Conservation (phyloP, 2,888 invertebrate species). For the Parasteatoda lunata region DNA sequence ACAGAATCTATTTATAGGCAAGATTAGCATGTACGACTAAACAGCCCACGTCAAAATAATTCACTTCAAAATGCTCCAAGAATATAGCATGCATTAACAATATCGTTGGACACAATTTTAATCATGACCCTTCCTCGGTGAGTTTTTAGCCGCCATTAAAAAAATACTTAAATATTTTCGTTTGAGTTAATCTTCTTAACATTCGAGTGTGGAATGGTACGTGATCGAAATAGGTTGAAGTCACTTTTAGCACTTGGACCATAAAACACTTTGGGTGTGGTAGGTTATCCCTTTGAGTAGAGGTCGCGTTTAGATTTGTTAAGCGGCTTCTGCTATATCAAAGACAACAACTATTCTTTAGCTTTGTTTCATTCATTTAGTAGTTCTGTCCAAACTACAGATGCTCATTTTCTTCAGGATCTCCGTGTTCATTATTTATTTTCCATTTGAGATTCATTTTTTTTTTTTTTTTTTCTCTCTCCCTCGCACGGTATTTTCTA, state of each 20-base stretch:
- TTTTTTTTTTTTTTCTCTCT: slow-evolving; percentile 1
- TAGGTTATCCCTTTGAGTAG: slow-evolving; percentile 62
- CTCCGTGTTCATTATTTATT: slow-evolving; percentile 43
- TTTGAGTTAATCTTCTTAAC: slow-evolving; percentile 63
- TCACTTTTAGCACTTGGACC: slow-evolving; percentile 62
- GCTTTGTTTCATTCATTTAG: slow-evolving; percentile 64
- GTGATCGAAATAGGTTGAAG: slow-evolving; percentile 62
- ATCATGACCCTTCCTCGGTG: slow-evolving; percentile 54
- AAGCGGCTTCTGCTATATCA: slow-evolving; percentile 46
- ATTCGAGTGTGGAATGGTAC: slow-evolving; percentile 62
- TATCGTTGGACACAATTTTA: slow-evolving; percentile 33
- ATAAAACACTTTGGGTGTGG: slow-evolving; percentile 67
- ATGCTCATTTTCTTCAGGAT: slow-evolving; percentile 43
- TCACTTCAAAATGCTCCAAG: slow-evolving; percentile 10
- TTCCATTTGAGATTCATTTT: slow-evolving; percentile 1
- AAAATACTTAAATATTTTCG: slow-evolving; percentile 63
- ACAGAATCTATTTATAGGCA: slow-evolving; percentile 10
- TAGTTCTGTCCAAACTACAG: slow-evolving; percentile 29
- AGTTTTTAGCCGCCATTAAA: slow-evolving; percentile 38
- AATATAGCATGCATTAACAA: slow-evolving; percentile 15
- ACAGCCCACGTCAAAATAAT: slow-evolving; percentile 14
- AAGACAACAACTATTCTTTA: slow-evolving; percentile 45
- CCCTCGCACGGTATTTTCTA: background rate
- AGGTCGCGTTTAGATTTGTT: slow-evolving; percentile 62
- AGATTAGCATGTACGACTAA: slow-evolving; percentile 24